Percentiles rank a stretch among this genome's conserved stretches.
phyloP scores from a whole-genome alignment of 2,113 vertebrate species.

The Talpa occidentalis region DNA sequence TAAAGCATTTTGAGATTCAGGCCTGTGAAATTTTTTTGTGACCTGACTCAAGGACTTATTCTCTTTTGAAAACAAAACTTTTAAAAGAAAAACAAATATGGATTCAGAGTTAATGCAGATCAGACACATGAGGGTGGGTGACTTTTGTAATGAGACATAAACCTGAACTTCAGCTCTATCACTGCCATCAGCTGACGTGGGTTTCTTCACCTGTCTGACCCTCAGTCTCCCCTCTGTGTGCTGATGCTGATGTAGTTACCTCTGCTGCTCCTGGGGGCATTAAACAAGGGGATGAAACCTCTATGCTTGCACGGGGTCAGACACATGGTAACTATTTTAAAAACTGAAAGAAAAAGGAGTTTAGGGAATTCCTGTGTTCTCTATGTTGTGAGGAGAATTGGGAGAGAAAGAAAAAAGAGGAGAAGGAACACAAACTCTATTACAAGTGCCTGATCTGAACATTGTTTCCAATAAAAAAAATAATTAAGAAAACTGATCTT shows the following conservation, averaged over 20 bases:
- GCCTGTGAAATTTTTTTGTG: not conserved
- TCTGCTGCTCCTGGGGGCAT: not conserved
- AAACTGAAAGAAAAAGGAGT: not conserved
- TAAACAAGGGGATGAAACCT: not conserved
- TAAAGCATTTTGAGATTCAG: constrained; percentile 10
- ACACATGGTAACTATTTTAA: not conserved
- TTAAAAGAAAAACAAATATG: not conserved
- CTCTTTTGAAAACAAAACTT: not conserved
- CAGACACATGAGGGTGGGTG: not conserved
- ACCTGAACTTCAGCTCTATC: not conserved
- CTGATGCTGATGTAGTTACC: not conserved
- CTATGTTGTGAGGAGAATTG: not conserved
- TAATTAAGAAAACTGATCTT: not conserved
- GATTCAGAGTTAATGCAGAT: not conserved
- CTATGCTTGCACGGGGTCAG: not conserved
- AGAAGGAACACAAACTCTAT: not conserved
- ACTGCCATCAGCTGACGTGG: not conserved
- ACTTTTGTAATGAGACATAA: not conserved
- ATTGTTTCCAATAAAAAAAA: not conserved
- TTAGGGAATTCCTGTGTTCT: not conserved
- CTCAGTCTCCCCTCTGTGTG: not conserved
- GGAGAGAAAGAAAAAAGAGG: not conserved
- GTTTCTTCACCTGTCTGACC: not conserved
- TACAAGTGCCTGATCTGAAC: not conserved
- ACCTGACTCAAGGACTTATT: not conserved